These are phyloP conservation scores for Brassicogethes aeneus DNA, from an alignment of 2,888 invertebrate species.

Conservation along the genomic window DNA sequence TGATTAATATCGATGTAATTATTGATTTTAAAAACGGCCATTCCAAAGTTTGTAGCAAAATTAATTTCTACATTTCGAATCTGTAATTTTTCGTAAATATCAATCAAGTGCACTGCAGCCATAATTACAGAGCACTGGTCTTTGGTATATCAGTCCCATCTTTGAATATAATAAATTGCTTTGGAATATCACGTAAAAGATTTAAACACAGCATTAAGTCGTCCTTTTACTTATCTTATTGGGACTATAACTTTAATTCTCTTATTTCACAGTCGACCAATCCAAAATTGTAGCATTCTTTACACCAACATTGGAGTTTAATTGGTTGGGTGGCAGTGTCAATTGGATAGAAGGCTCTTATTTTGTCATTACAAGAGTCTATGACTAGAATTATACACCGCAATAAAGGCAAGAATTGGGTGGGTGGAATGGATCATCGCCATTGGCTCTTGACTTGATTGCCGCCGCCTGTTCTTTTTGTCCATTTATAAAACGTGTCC, in stretches of 20 bases:
- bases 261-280: slow-evolving; percentile 31
- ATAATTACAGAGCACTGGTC: slow-evolving; percentile 29
- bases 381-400: slow-evolving; percentile 39
- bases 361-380: slow-evolving; percentile 42
- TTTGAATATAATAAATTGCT: slow-evolving; percentile 39
- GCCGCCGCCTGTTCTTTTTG: too few relatives aligned
- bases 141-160: slow-evolving; percentile 29
- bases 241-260: slow-evolving; percentile 40
- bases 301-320: too few relatives aligned
- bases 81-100: slow-evolving; percentile 34
- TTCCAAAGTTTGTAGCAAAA: slow-evolving; percentile 11
- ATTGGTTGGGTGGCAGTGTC: slow-evolving; percentile 26
- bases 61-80: slow-evolving; percentile 23
- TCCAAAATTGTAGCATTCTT: background rate
- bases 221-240: slow-evolving; percentile 43
- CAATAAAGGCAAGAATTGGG: slow-evolving; percentile 27
- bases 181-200: slow-evolving; percentile 43
- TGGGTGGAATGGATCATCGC: slow-evolving; percentile 16
- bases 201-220: slow-evolving; percentile 41
- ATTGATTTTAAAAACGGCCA: slow-evolving; percentile 10
- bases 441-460: too few relatives aligned
- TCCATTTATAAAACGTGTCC: too few relatives aligned
- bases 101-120: slow-evolving; percentile 24
- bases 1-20: slow-evolving; percentile 19
- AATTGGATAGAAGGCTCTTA: slow-evolving; percentile 38